These are phyloP conservation scores for Sesia apiformis DNA, from an alignment of 2,888 invertebrate species.

Conservation along the genomic window DNA sequence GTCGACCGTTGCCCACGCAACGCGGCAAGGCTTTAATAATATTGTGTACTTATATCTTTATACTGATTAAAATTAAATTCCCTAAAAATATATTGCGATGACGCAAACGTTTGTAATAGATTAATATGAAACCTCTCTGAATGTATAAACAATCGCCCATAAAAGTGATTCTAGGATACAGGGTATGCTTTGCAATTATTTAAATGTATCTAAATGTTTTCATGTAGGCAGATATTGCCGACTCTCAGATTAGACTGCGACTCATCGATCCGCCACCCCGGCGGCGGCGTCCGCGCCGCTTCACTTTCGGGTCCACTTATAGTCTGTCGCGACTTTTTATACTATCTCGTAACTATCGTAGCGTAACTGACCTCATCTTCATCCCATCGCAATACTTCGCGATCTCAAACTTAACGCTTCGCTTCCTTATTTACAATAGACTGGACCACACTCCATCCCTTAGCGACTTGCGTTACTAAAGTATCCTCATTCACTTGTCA, in stretches of 20 bases:
- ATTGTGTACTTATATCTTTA: conserved; percentile 63
- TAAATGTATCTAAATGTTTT: conserved; percentile 79
- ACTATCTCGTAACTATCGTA: conserved; percentile 58
- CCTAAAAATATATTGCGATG: conserved; percentile 59
- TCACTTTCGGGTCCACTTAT: conserved; percentile 52
- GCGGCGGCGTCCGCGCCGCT: conserved; percentile 34
- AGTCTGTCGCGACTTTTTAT: conserved; percentile 69
- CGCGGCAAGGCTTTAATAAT: conserved; percentile 40
- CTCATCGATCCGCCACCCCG: conserved; percentile 24
- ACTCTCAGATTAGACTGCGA: conserved; percentile 38
- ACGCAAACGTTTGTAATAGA: conserved; percentile 64
- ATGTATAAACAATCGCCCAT: conserved; percentile 74
- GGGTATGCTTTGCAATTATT: conserved; percentile 96
- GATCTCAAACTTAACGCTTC: conserved; percentile 32
- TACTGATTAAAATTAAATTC: conserved; percentile 58
- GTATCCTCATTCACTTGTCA: conserved; percentile 56
- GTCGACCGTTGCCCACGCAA: conserved; percentile 23
- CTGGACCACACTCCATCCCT: conserved; percentile 19
- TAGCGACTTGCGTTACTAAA: conserved; percentile 31
- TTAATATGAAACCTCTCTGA: conserved; percentile 62
- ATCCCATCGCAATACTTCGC: conserved; percentile 31
- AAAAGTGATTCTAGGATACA: conserved; percentile 92
- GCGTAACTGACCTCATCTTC: conserved; percentile 44
- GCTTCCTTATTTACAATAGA: conserved; percentile 27
- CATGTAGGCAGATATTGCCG: conserved; percentile 62